Conservation (phyloP, 2,888 invertebrate species). For the Pristionchus arcanus region DNA sequence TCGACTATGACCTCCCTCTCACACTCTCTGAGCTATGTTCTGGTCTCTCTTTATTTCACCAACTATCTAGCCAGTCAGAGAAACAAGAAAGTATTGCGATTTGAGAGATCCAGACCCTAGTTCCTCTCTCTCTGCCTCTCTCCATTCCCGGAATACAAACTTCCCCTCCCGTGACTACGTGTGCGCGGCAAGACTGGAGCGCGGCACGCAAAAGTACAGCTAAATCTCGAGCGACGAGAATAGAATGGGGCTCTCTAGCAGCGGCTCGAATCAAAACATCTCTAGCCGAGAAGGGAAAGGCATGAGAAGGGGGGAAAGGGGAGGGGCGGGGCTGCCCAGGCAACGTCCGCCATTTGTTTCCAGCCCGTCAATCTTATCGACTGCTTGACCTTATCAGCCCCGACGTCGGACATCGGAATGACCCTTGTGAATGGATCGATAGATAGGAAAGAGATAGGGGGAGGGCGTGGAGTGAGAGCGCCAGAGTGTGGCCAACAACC, state of each 20-base stretch:
- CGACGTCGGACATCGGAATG: not conserved
- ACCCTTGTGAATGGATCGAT: slow-evolving; percentile 14
- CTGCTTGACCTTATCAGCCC: slow-evolving; percentile 21
- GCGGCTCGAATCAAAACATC: not conserved
- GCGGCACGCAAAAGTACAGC: not conserved
- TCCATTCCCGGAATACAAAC: not conserved
- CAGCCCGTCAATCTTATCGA: slow-evolving; percentile 42
- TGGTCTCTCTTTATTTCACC: no score
- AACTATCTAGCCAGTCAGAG: no score
- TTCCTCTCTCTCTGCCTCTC: no score
- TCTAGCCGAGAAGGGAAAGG: not conserved
- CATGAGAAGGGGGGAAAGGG: not conserved
- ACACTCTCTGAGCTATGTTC: no score
- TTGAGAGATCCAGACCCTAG: no score
- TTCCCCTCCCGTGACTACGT: not conserved
- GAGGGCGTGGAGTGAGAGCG: not conserved
- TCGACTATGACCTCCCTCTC: not conserved
- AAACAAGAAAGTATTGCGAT: no score
- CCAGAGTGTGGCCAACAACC: not conserved
- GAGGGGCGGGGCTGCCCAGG: not conserved
- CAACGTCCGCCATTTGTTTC: not conserved
- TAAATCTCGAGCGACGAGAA: not conserved
- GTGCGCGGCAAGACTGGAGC: not conserved
- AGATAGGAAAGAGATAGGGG: not conserved
- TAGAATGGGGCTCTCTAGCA: not conserved